These are phyloP conservation scores for Acrocyrtus sp. DNA, from an alignment of 2,888 invertebrate genomes.

Conservation along the genomic window DNA sequence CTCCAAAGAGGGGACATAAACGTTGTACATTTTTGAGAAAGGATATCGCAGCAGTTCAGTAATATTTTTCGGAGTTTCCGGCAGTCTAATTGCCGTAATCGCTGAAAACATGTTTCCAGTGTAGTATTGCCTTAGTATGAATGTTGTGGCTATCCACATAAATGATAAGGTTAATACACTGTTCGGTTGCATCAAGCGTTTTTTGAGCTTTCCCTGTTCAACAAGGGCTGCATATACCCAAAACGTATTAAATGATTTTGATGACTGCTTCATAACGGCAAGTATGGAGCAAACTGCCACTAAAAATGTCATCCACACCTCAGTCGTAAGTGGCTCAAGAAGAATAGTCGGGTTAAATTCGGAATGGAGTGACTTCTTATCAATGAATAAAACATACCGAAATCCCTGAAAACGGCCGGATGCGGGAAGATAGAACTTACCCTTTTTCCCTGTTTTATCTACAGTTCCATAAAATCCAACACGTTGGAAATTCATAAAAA, in stretches of 20 bases:
- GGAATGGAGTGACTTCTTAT: slow-evolving; percentile 17
- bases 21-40: too few relatives aligned
- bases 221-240: slow-evolving; percentile 3
- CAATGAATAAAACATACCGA: slow-evolving; percentile 10
- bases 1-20: too few relatives aligned
- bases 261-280: background rate
- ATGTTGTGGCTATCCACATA: background rate
- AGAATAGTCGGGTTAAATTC: slow-evolving; percentile 23
- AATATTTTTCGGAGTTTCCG: background rate
- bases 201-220: slow-evolving; percentile 23
- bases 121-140: slow-evolving; percentile 5
- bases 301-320: slow-evolving; percentile 1
- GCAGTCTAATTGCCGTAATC: slow-evolving; percentile 1
- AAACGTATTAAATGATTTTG: slow-evolving; percentile 5
- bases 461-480: too few relatives aligned
- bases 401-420: slow-evolving; percentile 30
- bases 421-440: slow-evolving; percentile 10
- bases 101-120: slow-evolving; percentile 16
- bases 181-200: too few relatives aligned
- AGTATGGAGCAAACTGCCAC: background rate
- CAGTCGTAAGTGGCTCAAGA: background rate
- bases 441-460: slow-evolving; percentile 1
- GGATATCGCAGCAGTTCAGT: too few relatives aligned
- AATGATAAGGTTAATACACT: too few relatives aligned
- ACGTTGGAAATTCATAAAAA: too few relatives aligned